A percentile compares a stretch with the other conserved stretches of the same genome.
Conservation (phyloP, 2,888 invertebrate genomes). For the Acanthosoma haemorrhoidale region DNA sequence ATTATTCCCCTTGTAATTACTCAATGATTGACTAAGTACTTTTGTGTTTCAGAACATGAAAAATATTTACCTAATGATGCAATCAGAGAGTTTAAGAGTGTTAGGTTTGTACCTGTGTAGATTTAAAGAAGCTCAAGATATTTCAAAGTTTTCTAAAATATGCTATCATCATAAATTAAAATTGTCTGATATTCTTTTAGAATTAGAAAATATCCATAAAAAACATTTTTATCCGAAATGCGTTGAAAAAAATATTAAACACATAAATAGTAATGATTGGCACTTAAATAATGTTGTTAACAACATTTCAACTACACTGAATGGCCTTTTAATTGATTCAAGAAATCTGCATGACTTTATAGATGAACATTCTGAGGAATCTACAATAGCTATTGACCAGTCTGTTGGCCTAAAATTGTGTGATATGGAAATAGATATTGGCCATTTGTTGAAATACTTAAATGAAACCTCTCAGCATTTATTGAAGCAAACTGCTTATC, state of each 20-base stretch:
- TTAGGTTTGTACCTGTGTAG: neutral
- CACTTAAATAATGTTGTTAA: neutral
- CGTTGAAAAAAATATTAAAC: neutral
- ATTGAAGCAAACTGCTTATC: neutral
- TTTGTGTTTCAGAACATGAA: conserved; percentile 1
- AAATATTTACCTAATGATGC: conserved; percentile 8
- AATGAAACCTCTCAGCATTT: neutral
- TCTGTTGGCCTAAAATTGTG: neutral
- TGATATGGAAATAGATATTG: conserved; percentile 1
- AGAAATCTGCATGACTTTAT: conserved; percentile 1
- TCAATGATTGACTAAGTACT: too few species aligned
- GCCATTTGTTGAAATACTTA: neutral
- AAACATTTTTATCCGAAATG: neutral
- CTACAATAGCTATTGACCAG: neutral
- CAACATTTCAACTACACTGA: neutral
- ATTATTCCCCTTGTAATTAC: too few species aligned
- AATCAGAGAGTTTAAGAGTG: neutral
- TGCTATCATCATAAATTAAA: neutral
- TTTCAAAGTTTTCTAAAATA: neutral
- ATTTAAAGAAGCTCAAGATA: neutral
- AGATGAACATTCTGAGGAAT: neutral
- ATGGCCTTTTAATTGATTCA: neutral
- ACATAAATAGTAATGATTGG: neutral
- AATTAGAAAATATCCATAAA: neutral
- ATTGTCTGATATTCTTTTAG: neutral